Percentiles rank a stretch among this genome's conserved stretches.
phyloP scores from a whole-genome alignment of 2,113 vertebrate genomes.

The Haemorhous mexicanus region DNA sequence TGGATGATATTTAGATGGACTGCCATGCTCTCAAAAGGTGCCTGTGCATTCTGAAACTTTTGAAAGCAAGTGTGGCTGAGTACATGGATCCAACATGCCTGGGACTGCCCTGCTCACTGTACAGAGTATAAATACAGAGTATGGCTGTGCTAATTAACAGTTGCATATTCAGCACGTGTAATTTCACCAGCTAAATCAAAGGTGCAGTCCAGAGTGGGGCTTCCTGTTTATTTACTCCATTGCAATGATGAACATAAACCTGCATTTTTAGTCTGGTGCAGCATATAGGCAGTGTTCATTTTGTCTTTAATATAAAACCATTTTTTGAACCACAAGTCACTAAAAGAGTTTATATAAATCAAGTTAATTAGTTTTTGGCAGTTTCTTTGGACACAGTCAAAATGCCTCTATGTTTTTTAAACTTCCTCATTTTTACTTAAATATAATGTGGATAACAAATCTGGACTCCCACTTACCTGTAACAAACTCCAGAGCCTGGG shows the following conservation, averaged over 20 bases:
- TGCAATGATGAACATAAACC: neutral
- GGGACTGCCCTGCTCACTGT: constrained; percentile 22
- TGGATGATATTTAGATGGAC: neutral
- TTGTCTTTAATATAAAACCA: constrained; percentile 21
- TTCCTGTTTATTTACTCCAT: neutral
- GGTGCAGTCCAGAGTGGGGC: neutral
- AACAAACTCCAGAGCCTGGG: neutral
- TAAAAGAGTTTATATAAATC: constrained; percentile 24
- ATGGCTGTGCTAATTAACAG: constrained; percentile 45
- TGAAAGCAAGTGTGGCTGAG: constrained; percentile 26
- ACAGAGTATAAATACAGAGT: constrained; percentile 51
- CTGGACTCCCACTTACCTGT: neutral
- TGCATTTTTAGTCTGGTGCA: constrained; percentile 13
- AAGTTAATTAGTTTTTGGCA: constrained; percentile 35
- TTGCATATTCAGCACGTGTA: constrained; percentile 22
- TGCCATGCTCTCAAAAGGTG: neutral
- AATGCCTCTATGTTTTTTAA: neutral
- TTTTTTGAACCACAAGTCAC: neutral
- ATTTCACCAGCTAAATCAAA: constrained; percentile 23
- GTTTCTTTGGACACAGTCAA: constrained; percentile 35
- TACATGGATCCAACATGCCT: neutral
- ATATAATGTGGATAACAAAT: neutral
- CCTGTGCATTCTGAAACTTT: constrained; percentile 14
- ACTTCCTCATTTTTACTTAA: neutral
- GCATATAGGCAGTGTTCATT: constrained; percentile 41